These are phyloP conservation scores for Bucorvus abyssinicus DNA, from an alignment of 2,797 vertebrate species.

Conservation along the genomic window DNA sequence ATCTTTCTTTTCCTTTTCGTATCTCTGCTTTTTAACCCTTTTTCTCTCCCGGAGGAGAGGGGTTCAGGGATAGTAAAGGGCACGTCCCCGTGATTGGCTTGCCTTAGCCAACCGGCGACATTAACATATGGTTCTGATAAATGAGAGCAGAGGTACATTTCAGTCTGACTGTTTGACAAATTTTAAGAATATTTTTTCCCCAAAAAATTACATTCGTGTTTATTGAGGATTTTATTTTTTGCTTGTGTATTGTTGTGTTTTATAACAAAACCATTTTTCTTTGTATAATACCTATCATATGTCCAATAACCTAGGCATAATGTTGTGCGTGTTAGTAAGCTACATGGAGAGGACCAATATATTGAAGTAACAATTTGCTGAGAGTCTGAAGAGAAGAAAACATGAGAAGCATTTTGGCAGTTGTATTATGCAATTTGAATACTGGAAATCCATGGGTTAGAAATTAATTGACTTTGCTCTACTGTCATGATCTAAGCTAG, in stretches of 20 bases:
- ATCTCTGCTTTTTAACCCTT: too few relatives aligned
- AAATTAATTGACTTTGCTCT: neutral
- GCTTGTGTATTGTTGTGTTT: neutral
- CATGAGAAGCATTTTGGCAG: neutral
- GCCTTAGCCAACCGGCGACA: too few relatives aligned
- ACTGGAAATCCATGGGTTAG: neutral
- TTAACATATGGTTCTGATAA: neutral
- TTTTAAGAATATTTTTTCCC: neutral
- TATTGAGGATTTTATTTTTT: neutral
- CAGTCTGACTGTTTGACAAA: neutral
- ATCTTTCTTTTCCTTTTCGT: too few relatives aligned
- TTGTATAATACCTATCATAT: neutral
- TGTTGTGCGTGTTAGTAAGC: neutral
- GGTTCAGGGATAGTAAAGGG: too few relatives aligned
- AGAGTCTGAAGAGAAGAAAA: neutral
- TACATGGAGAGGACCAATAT: neutral
- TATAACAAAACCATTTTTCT: neutral
- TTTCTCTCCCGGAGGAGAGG: too few relatives aligned
- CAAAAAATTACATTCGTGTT: accelerated
- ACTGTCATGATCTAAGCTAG: neutral
- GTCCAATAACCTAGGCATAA: neutral
- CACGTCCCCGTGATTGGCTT: too few relatives aligned
- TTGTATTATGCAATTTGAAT: neutral
- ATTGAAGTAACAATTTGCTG: neutral
- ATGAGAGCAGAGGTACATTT: neutral